A percentile compares a stretch with the other conserved stretches of the same genome.
Evolutionary conservation across 2,797 vertebrate species (phyloP).

Genomic region (Malurus splendens): DNA sequence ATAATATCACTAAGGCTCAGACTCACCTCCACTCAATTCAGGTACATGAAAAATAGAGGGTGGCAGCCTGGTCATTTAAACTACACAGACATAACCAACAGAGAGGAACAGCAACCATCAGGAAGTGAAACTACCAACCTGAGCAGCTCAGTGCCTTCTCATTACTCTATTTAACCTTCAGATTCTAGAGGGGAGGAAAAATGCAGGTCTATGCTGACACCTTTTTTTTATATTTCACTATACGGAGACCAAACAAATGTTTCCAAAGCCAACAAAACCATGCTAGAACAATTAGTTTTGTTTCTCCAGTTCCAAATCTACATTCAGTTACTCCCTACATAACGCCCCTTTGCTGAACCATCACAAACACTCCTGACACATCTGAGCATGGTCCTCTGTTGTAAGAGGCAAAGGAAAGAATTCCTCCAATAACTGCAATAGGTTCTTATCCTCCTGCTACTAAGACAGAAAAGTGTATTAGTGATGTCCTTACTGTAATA

Average conservation of each 20-base stretch:
- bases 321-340: accelerated
- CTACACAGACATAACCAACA: neutral
- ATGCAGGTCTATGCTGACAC: neutral
- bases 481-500: neutral
- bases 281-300: neutral
- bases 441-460: neutral
- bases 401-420: neutral
- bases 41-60: neutral
- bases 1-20: neutral
- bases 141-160: neutral
- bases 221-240: neutral
- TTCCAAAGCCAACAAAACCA: neutral
- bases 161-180: neutral
- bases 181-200: neutral
- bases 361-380: neutral
- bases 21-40: neutral
- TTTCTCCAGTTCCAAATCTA: neutral
- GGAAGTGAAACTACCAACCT: neutral
- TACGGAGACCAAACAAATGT: neutral
- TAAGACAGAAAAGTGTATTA: neutral
- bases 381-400: neutral
- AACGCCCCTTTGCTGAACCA: neutral
- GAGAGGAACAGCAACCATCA: neutral
- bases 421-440: neutral
- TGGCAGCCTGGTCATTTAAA: neutral